These are phyloP conservation scores for Muntiacus reevesi DNA, from an alignment of 2,113 vertebrate genomes.

Conservation along the genomic window DNA sequence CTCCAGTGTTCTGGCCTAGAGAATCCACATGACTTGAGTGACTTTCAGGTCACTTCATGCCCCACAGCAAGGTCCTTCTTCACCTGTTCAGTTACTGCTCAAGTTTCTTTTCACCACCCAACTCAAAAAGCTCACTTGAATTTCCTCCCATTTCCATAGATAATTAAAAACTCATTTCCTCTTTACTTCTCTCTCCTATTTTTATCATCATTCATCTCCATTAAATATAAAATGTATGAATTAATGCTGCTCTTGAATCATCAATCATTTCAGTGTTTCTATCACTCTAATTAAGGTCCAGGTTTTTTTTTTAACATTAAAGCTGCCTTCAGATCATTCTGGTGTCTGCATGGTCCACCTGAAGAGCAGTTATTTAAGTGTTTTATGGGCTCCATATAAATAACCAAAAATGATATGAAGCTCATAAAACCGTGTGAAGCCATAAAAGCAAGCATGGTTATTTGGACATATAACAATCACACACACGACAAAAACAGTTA, in stretches of 20 bases:
- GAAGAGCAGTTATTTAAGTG: not conserved
- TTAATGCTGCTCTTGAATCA: too few relatives aligned
- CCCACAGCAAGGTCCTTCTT: too few relatives aligned
- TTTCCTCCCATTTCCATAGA: not conserved
- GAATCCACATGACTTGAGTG: rapidly evolving
- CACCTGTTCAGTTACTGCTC: not conserved
- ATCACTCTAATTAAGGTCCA: not conserved
- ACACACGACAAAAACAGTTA: not conserved
- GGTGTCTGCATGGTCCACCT: rapidly evolving
- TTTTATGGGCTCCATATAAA: not conserved
- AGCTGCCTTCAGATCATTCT: too few relatives aligned
- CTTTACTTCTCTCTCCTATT: not conserved
- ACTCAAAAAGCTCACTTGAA: not conserved
- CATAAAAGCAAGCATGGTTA: not conserved
- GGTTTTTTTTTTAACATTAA: not conserved
- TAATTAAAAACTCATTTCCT: not conserved
- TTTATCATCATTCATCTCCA: not conserved
- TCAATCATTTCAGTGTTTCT: not conserved
- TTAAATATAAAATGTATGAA: not conserved
- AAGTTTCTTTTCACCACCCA: not conserved
- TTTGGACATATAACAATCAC: not conserved
- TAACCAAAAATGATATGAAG: not conserved
- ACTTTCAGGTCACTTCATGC: not conserved
- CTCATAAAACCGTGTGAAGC: not conserved
- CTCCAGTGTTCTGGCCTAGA: not conserved